phyloP scores from a whole-genome alignment of 30 jellyfish, hydroid and myxozoan species.

The Nemopilema nomurai region DNA sequence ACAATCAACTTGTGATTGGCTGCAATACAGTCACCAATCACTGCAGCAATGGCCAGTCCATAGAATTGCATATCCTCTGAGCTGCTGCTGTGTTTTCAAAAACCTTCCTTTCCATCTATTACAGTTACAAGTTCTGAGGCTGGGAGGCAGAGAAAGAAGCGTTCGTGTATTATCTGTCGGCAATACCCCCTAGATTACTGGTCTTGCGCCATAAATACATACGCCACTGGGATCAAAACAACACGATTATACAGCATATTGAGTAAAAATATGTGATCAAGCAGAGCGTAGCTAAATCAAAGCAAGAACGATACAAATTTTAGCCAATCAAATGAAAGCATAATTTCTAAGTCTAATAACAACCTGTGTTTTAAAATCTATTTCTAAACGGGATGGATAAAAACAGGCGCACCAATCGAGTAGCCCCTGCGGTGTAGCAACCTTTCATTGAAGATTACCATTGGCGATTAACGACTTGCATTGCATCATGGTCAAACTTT shows the following conservation, averaged over 20 bases:
- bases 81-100: too few relatives aligned
- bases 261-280: neutral
- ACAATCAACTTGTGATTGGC: too few relatives aligned
- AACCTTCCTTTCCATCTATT: too few relatives aligned
- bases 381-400: neutral
- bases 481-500: neutral
- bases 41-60: too few relatives aligned
- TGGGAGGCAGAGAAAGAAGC: neutral
- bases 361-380: neutral
- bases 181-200: neutral
- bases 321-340: neutral
- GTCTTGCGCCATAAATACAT: conserved; percentile 23
- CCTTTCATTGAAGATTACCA: neutral
- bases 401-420: neutral
- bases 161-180: neutral
- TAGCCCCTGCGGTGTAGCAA: neutral
- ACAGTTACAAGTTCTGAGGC: neutral
- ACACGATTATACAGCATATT: neutral
- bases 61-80: too few relatives aligned
- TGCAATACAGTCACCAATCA: too few relatives aligned
- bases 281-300: neutral
- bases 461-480: neutral
- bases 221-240: conserved; percentile 5
- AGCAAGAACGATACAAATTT: neutral
- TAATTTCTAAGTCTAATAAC: neutral